Evolutionary conservation across 2,888 invertebrate species (phyloP).

Genomic region (Dermolepida albohirtum): DNA sequence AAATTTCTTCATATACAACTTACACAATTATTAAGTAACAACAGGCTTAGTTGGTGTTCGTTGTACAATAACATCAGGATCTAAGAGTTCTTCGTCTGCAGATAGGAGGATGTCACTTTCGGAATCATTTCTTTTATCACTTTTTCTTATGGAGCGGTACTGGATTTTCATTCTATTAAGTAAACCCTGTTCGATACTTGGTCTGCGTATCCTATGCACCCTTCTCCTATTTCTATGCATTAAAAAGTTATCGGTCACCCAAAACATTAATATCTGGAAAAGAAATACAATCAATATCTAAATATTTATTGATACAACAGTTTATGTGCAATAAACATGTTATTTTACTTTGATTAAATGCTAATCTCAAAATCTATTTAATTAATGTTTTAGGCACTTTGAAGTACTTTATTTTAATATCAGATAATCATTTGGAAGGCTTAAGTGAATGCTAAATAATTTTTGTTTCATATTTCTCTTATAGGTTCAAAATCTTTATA

Average conservation of each 20-base stretch:
- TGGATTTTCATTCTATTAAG: constrained; percentile 65
- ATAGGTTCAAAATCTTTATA: no score
- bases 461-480: no score
- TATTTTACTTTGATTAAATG: no score
- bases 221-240: constrained; percentile 75
- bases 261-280: constrained; percentile 84
- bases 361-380: no score
- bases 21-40: constrained; percentile 44
- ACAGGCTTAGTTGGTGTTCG: constrained; percentile 44
- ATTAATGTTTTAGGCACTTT: no score
- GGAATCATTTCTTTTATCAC: constrained; percentile 69
- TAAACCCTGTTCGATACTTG: constrained; percentile 59
- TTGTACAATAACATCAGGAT: constrained; percentile 60
- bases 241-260: constrained; percentile 87
- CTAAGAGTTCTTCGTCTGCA: constrained; percentile 74
- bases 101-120: constrained; percentile 74
- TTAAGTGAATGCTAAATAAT: no score
- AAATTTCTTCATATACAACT: constrained; percentile 1
- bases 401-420: no score
- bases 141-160: constrained; percentile 71
- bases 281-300: constrained; percentile 36
- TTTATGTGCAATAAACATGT: no score
- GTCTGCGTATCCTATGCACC: constrained; percentile 56
- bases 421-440: no score
- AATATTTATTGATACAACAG: no score